Evolutionary conservation across 1,140 invertebrate species (phyloP).

Genomic region (Papilio xuthus): DNA sequence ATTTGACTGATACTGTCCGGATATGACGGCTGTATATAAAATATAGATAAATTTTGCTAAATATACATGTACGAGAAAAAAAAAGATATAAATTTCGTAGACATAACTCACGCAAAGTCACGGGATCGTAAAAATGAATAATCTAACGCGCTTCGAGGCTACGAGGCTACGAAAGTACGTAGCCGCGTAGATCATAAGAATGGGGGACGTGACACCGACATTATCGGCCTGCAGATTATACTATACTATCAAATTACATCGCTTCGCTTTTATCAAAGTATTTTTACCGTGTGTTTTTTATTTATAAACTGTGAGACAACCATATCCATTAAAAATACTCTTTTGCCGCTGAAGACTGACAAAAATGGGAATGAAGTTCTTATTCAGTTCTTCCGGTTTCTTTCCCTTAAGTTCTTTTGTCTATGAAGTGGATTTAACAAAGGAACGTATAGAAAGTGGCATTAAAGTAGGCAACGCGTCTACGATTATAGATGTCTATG

Average conservation of each 20-base stretch:
- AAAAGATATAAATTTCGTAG: slow-evolving; percentile 5
- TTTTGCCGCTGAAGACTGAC: too few species aligned
- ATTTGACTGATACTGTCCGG: too few species aligned
- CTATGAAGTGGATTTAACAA: too few species aligned
- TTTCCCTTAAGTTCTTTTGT: too few species aligned
- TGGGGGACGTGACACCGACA: neutral
- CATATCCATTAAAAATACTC: neutral
- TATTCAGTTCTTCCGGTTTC: too few species aligned
- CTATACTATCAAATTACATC: slow-evolving; percentile 5
- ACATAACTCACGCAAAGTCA: slow-evolving; percentile 4
- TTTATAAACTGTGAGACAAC: neutral
- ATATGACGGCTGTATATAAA: too few species aligned
- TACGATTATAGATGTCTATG: too few species aligned
- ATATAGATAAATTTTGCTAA: neutral
- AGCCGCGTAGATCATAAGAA: slow-evolving; percentile 16
- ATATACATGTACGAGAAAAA: neutral
- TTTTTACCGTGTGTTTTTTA: neutral
- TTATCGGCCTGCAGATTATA: neutral
- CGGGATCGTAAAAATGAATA: slow-evolving; percentile 26
- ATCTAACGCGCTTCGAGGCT: slow-evolving; percentile 16
- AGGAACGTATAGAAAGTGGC: too few species aligned
- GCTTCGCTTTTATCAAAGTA: neutral
- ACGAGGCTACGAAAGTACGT: slow-evolving; percentile 11
- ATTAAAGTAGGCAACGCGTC: too few species aligned
- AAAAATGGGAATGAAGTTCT: too few species aligned